A percentile compares a stretch with the other conserved stretches of the same genome.
Evolutionary conservation across 2,888 invertebrate genomes (phyloP).

Genomic region (Nomada lathburiana): DNA sequence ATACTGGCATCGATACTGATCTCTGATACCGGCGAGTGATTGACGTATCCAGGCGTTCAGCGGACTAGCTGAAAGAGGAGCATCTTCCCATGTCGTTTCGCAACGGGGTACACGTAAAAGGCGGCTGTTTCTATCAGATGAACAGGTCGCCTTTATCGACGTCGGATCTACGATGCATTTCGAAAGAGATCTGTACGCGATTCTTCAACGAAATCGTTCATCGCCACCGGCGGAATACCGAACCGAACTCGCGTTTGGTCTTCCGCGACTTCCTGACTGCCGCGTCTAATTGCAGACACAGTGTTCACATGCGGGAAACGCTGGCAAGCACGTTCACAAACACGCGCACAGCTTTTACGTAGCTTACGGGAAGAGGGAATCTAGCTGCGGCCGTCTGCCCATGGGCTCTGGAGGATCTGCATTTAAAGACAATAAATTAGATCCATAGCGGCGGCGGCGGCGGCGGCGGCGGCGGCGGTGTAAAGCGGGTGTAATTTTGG

Average conservation of each 20-base stretch:
- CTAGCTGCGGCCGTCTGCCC: conserved; percentile 50
- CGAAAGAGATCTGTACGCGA: conserved; percentile 69
- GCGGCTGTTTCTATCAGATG: conserved; percentile 45
- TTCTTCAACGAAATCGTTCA: conserved; percentile 66
- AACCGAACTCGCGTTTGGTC: conserved; percentile 47
- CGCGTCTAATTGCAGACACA: conserved; percentile 68
- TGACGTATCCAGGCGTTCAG: conserved; percentile 47
- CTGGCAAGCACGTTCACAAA: neutral
- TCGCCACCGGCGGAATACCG: conserved; percentile 59
- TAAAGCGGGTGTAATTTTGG: conserved; percentile 75
- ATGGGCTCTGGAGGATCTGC: conserved; percentile 68
- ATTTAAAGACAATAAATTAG: conserved; percentile 80
- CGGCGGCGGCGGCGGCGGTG: conserved; percentile 50
- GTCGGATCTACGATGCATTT: conserved; percentile 72
- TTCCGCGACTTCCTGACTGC: conserved; percentile 71
- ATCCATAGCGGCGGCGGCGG: conserved; percentile 60
- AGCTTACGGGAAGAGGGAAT: neutral
- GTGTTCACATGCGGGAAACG: conserved; percentile 57
- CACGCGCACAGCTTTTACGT: neutral
- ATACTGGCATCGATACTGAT: conserved; percentile 28
- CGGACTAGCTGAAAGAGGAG: conserved; percentile 15
- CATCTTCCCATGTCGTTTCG: conserved; percentile 54
- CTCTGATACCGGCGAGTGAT: conserved; percentile 44
- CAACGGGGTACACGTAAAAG: conserved; percentile 45
- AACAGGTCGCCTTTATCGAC: conserved; percentile 63